Evolutionary conservation across 1,140 invertebrate genomes (phyloP), one percentile per base, ranked within the genome.

Genomic region (Tetramorium alpestre): DNA sequence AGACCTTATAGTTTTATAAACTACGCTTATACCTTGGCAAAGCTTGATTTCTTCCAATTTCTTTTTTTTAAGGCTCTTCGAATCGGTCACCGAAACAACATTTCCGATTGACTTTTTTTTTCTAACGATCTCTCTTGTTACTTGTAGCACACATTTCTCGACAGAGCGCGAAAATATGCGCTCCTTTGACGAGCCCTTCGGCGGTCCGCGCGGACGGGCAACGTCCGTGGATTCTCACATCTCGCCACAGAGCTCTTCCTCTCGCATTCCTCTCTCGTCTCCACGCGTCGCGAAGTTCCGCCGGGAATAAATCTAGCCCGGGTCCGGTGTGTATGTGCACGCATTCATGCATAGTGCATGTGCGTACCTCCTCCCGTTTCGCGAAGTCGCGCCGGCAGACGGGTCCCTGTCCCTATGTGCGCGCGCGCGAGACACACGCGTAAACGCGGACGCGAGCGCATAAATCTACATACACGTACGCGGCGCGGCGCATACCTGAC

Each of bases 331-430:
- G 86, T 91, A 76, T 60, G 89, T 85, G 90, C 90, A 82, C 87
- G 89, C 87, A 91, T 91, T 90, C 90, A 88, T 88, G 89, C 86
- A 91, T 80, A 87, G 77, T 91, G 90, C 85, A 86, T 86, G 85
- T 86, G 87, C 89, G 89, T 90, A 87, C 75, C 69, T 49, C 54
- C 47, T 56, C 51, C 44, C 65, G 88, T 80, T 89, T 89, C 78
- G 73, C 89, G 18, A 90, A 89, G 89, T 89, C 81, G 75, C 67
- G 85, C 76, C 75, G 64, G 76, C 88, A 89, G 88, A 87, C 89
- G 85, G 38, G 72, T 90, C 87, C 85, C 84, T 87, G 72, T 90
- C 87, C 85, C 84, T 87, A 85, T 87, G 72, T 84, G 54, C 22
- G 11, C 38, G 64, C 65, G 51, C 67, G 18, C 41, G 49, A 49